Conservation (phyloP, 2,113 vertebrate genomes). For the Elachura formosa region DNA sequence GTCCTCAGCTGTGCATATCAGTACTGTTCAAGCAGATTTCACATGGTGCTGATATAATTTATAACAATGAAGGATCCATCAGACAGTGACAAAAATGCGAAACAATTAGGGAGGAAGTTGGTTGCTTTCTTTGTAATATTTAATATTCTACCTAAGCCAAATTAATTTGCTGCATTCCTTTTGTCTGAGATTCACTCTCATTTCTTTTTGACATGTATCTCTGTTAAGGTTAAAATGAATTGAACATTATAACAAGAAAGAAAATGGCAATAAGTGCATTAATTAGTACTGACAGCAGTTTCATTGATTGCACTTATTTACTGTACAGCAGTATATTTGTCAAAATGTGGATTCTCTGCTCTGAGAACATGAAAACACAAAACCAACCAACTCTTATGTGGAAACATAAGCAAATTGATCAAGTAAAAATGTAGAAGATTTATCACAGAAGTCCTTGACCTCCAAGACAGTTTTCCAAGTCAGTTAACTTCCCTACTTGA, state of each 20-base stretch:
- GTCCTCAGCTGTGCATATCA: not conserved
- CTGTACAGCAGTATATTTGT: not conserved
- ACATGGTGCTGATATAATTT: not conserved
- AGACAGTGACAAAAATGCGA: not conserved
- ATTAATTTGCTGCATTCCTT: not conserved
- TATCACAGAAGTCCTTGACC: not conserved
- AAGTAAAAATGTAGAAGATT: slow-evolving; percentile 1
- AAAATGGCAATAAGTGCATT: not conserved
- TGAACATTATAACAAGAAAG: slow-evolving; percentile 13
- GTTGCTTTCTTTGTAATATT: not conserved
- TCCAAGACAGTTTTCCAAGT: slow-evolving; percentile 19
- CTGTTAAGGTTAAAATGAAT: slow-evolving; percentile 22
- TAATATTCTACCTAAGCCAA: not conserved
- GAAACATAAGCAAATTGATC: not conserved
- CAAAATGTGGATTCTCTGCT: not conserved
- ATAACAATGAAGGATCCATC: not conserved
- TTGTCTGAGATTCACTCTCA: not conserved
- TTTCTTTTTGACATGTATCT: not conserved
- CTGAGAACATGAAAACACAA: not conserved
- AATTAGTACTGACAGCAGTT: not conserved
- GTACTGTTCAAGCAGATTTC: not conserved
- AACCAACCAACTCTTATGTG: not conserved
- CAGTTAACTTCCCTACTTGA: not conserved
- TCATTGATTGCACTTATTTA: not conserved
- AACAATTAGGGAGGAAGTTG: not conserved